Base-by-base conservation (phyloP, 2,888 invertebrate species). In the Electrophaes corylata region DNA sequence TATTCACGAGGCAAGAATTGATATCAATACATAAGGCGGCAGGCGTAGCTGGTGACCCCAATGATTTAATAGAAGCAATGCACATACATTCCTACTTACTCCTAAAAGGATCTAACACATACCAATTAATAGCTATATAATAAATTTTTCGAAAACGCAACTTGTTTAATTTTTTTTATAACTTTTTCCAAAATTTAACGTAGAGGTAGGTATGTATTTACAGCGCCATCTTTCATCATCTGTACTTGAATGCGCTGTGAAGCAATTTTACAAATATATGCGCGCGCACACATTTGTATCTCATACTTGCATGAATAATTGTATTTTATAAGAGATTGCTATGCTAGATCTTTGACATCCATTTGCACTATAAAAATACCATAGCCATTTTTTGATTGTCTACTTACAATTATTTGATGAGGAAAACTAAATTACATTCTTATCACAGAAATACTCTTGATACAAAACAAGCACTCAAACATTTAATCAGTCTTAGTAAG, bases 81-180 rank as follows among this genome's bases (percentile, higher is more conserved):
- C 98, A 98, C 80, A 92, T 95, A 70, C 96, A 97, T 81, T 98
- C 98, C 8, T 96, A 95, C 86, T 89, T 98, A 64, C 88, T 98
- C 64, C 95, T 97, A 75, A 97, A 96, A 84, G 96, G 95, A 0
- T 93, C 94, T 12, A 94, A 95, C 75, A 88, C 94, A 48, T 97
- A 96, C 75, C 95, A 96, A 85, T 73, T 92, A 41, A 79, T 91
- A 65, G 79, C 84, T 33, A 68, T 87, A 57, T 90, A 79, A 79
- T 43, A 45, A 50, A 57, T 51, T 37, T 19, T 43, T 41, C 2
- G n/a, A 39, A 51, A 43, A 51, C 41, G 14, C 40, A 12, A n/a
- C n/a, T 53, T 19, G 43, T 50, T 45, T 40, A 3, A 18, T 10
- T 51, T 23, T 23, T 23, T 23, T 23, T 5, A 5, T 23, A n/a